Evolutionary conservation across 2,888 invertebrate species (phyloP).

Genomic region (Drosophila gaucha): DNA sequence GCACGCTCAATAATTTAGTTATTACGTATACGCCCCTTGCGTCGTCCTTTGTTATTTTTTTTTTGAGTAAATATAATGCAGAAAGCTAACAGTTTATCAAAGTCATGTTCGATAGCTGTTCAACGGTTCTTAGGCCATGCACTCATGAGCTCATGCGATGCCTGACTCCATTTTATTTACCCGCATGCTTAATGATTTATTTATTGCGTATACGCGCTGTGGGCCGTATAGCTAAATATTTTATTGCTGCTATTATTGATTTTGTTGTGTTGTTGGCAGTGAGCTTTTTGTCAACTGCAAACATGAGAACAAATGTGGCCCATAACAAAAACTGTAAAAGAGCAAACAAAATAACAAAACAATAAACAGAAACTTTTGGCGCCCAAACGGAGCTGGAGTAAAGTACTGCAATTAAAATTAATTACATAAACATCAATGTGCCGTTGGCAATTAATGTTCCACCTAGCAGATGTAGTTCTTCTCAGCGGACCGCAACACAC

Average conservation of each 20-base stretch:
- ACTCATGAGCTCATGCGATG: neutral
- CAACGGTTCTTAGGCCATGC: neutral
- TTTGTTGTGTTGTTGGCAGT: slow-evolving; percentile 13
- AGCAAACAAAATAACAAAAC: slow-evolving; percentile 36
- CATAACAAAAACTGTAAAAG: slow-evolving; percentile 42
- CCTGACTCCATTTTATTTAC: neutral
- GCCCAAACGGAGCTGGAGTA: slow-evolving; percentile 15
- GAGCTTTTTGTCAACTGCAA: slow-evolving; percentile 34
- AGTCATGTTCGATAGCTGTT: neutral
- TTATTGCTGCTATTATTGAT: slow-evolving; percentile 55
- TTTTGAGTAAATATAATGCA: neutral
- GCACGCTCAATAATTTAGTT: slow-evolving; percentile 3
- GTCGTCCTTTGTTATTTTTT: neutral
- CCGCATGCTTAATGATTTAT: slow-evolving; percentile 49
- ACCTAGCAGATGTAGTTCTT: slow-evolving; percentile 35
- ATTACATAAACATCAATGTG: slow-evolving; percentile 74
- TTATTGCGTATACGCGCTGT: slow-evolving; percentile 55
- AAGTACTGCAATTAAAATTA: slow-evolving; percentile 75
- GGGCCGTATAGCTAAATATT: slow-evolving; percentile 45
- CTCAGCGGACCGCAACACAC: slow-evolving; percentile 48
- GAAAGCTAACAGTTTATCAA: neutral
- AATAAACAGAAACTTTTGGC: slow-evolving; percentile 56
- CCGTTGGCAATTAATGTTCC: slow-evolving; percentile 70
- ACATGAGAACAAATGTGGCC: slow-evolving; percentile 8
- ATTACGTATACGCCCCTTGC: slow-evolving; percentile 1